These are phyloP conservation scores for Poeciliopsis turrubarensis DNA, from an alignment of 2,113 vertebrate genomes.

Conservation along the genomic window DNA sequence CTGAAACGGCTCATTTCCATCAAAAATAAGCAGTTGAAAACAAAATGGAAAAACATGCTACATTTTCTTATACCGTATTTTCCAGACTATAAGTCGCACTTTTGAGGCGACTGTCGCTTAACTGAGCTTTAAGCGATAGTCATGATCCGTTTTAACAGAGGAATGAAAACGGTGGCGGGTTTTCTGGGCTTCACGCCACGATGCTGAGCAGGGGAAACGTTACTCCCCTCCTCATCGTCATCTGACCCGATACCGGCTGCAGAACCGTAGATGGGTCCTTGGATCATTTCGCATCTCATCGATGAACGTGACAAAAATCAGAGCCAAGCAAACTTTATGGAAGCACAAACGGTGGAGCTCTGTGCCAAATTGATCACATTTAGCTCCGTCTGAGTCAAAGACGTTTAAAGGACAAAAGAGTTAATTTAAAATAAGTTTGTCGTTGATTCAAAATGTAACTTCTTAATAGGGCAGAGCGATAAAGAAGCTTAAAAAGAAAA, in stretches of 20 bases:
- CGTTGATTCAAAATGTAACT: background rate
- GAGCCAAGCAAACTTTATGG: background rate
- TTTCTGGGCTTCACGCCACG: constrained; percentile 1
- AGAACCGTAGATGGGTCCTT: constrained; percentile 23
- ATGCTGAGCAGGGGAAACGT: constrained; percentile 47
- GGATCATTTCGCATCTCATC: constrained; percentile 37
- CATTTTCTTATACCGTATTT: no score
- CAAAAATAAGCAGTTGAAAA: no score
- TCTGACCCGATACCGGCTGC: constrained; percentile 34
- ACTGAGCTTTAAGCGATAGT: background rate
- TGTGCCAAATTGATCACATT: background rate
- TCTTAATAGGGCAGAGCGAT: background rate
- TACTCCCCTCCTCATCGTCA: constrained; percentile 29
- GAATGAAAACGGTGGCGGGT: background rate
- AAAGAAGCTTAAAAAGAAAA: no score
- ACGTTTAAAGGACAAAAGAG: background rate
- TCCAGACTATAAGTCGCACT: no score
- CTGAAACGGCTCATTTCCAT: no score
- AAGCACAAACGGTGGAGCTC: background rate
- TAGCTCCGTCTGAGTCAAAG: background rate
- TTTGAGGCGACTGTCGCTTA: no score
- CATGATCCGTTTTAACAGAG: background rate
- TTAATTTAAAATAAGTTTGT: background rate
- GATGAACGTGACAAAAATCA: constrained; percentile 39
- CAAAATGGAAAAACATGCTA: no score